phyloP scores from a whole-genome alignment of 1,140 invertebrate species.

The Aporrectodea caliginosa region DNA sequence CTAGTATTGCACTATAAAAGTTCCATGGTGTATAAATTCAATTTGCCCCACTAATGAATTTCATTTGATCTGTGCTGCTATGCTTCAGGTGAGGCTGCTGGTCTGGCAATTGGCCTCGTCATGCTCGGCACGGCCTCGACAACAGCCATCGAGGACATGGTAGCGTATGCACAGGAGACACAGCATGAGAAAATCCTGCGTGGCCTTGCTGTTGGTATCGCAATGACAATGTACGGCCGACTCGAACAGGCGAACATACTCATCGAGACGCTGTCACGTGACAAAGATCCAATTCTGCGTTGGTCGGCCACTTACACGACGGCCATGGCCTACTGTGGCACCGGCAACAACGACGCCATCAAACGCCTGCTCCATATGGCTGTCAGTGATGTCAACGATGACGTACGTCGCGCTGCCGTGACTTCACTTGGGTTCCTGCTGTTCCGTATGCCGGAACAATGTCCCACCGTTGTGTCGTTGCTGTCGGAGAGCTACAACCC shows the following conservation, averaged over 20 bases:
- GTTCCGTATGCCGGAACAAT: slow-evolving; percentile 93
- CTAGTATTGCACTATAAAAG: too few species aligned
- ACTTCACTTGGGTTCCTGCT: slow-evolving; percentile 94
- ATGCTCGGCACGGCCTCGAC: slow-evolving; percentile 92
- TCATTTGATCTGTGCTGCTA: too few species aligned
- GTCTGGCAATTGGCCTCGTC: slow-evolving; percentile 96
- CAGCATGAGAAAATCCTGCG: slow-evolving; percentile 98
- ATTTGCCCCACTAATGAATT: too few species aligned
- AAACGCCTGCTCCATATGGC: slow-evolving; percentile 86
- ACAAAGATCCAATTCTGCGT: slow-evolving; percentile 59
- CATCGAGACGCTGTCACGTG: slow-evolving; percentile 75
- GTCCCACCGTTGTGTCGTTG: slow-evolving; percentile 90
- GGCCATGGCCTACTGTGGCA: slow-evolving; percentile 97
- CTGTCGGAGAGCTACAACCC: slow-evolving; percentile 98
- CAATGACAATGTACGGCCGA: slow-evolving; percentile 93
- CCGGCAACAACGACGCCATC: slow-evolving; percentile 94
- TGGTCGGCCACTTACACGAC: slow-evolving; percentile 95
- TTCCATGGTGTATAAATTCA: too few species aligned
- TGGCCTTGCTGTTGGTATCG: slow-evolving; percentile 90
- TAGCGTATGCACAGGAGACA: slow-evolving; percentile 72
- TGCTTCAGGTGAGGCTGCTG: slow-evolving; percentile 76
- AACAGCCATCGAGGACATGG: slow-evolving; percentile 90
- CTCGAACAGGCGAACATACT: slow-evolving; percentile 92
- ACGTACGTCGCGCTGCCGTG: slow-evolving; percentile 94
- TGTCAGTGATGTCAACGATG: slow-evolving; percentile 97